A percentile compares a stretch with the other conserved stretches of the same genome.
phyloP scores from a whole-genome alignment of 2,797 vertebrate species.

The Melanotaenia maccullochi region DNA sequence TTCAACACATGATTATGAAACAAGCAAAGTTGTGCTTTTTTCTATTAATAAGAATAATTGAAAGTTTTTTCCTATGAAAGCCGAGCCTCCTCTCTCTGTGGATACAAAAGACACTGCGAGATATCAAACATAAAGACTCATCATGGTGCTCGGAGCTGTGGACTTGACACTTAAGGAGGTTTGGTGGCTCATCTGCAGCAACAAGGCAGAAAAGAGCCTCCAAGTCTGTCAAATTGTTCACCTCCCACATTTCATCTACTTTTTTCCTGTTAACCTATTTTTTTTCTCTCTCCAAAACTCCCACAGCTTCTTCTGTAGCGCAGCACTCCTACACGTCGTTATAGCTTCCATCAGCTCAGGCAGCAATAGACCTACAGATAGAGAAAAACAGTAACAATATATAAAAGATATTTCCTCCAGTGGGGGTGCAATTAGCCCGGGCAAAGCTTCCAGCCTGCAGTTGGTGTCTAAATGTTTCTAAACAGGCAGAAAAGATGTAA shows the following conservation, averaged over 20 bases:
- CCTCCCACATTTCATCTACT: constrained; percentile 36
- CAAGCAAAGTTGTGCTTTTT: background rate
- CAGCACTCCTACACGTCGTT: constrained; percentile 59
- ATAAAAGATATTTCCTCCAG: constrained; percentile 33
- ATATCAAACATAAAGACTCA: constrained; percentile 8
- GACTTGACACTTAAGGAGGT: background rate
- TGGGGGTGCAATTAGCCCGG: constrained; percentile 5
- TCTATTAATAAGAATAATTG: background rate
- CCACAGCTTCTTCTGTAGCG: constrained; percentile 34
- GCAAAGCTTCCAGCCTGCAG: background rate
- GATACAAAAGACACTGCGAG: background rate
- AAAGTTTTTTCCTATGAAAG: background rate
- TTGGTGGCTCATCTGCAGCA: constrained; percentile 13
- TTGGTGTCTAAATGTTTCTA: constrained; percentile 35
- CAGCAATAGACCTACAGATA: constrained; percentile 27
- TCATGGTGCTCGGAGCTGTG: background rate
- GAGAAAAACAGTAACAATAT: constrained; percentile 35
- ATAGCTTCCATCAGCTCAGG: constrained; percentile 60
- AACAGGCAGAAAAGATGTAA: constrained; percentile 33
- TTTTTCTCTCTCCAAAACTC: constrained; percentile 11
- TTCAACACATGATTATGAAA: background rate
- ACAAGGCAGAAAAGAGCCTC: constrained; percentile 2
- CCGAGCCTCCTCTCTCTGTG: background rate
- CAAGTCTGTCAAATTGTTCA: constrained; percentile 46
- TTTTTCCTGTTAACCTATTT: constrained; percentile 15